Conservation (phyloP, 2,797 vertebrate genomes). For the Coccyzus lansbergi region DNA sequence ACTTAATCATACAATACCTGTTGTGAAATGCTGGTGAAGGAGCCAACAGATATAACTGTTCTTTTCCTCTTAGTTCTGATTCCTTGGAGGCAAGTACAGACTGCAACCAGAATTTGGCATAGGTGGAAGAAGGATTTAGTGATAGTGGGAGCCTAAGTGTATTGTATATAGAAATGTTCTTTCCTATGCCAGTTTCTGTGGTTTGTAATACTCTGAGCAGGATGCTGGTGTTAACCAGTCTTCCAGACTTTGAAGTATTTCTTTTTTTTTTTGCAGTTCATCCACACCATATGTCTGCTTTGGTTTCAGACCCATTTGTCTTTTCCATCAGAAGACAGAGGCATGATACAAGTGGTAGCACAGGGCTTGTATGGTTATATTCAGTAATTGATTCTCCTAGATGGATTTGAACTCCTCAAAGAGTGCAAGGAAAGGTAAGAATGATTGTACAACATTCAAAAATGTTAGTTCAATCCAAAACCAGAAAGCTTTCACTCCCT, state of each 20-base stretch:
- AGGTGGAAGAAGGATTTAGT: conserved; percentile 49
- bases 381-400: conserved; percentile 24
- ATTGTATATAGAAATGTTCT: conserved; percentile 8
- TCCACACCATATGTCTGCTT: background rate
- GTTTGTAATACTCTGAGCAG: background rate
- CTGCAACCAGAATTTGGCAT: conserved; percentile 58
- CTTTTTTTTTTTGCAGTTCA: background rate
- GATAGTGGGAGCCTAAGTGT: background rate
- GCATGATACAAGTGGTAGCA: background rate
- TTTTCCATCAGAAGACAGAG: background rate
- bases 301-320: conserved; percentile 1
- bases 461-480: background rate
- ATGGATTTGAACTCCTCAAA: background rate
- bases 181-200: background rate
- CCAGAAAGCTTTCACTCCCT: background rate
- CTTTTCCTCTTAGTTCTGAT: conserved; percentile 4
- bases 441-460: background rate
- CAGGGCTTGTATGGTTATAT: background rate
- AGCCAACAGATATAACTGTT: conserved; percentile 35
- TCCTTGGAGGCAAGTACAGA: background rate
- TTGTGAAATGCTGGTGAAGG: conserved; percentile 47
- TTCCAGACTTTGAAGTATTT: background rate
- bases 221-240: background rate
- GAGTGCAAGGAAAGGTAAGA: conserved; percentile 40
- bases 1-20: conserved; percentile 63